A percentile compares a stretch with the other conserved stretches of the same genome.
These are phyloP conservation scores for Drosophila miranda DNA, from an alignment of 1,140 invertebrate species.

Conservation along the genomic window DNA sequence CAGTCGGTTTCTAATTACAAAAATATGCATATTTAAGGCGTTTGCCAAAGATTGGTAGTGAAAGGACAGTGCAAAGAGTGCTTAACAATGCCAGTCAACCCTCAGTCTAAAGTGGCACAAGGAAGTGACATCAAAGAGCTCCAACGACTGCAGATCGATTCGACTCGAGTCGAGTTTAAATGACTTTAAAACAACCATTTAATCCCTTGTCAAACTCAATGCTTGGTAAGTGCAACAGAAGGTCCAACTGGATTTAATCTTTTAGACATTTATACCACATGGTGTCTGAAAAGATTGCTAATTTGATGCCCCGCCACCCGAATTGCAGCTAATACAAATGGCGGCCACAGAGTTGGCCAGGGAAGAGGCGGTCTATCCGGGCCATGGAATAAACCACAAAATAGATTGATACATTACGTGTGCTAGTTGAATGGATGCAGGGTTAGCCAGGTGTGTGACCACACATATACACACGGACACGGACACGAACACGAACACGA, in stretches of 20 bases:
- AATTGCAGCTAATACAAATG: conserved; percentile 33
- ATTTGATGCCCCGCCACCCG: conserved; percentile 26
- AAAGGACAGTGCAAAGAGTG: conserved; percentile 43
- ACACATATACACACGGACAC: background rate
- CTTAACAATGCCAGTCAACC: conserved; percentile 47
- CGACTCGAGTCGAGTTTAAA: background rate
- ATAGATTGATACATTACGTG: conserved; percentile 76
- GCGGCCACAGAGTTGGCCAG: conserved; percentile 15
- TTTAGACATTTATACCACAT: conserved; percentile 29
- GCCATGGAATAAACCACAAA: conserved; percentile 58
- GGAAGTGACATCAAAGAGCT: background rate
- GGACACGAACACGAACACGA: conserved; percentile 3
- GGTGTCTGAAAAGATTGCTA: conserved; percentile 47
- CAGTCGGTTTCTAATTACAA: conserved; percentile 66
- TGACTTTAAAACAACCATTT: conserved; percentile 14
- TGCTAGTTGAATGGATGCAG: conserved; percentile 53
- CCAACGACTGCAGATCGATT: background rate
- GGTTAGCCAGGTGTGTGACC: conserved; percentile 24
- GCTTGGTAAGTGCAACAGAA: background rate
- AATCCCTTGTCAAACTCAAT: conserved; percentile 4
- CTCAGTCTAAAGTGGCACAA: conserved; percentile 20
- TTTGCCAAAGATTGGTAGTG: conserved; percentile 43
- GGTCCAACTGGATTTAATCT: conserved; percentile 28
- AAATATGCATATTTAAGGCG: conserved; percentile 76
- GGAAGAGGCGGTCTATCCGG: conserved; percentile 21